Evolutionary conservation across 2,797 vertebrate genomes (phyloP), one percentile per base, ranked within the genome.

Genomic region (Macropus fuliginosus): DNA sequence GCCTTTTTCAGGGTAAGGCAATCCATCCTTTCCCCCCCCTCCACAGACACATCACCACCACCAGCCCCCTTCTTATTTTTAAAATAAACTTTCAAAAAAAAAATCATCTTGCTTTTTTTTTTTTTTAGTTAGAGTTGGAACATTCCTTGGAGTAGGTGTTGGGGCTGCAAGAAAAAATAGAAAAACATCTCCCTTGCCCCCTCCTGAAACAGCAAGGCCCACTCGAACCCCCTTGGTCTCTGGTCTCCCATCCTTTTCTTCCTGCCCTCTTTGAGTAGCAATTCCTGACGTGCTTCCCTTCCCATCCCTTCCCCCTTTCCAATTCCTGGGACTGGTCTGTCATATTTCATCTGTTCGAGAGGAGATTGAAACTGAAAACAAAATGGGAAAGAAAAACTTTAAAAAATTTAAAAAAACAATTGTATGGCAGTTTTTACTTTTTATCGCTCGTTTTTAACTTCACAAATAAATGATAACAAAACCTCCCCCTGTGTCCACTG

Each of bases 401-500:
- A 46, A 87, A 87, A 87, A 87, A 46, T 87, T 87, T 11, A 87
- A 87, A 95, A 96, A 95, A 97, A 95, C 96, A 98, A 97, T 98
- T 98, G 98, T 98, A 98, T 97, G 98, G 98, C 98, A 98, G 98
- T 98, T 99, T 99, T 98, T 98, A 98, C 98, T 99, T 98, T 98
- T 98, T 98, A 98, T 97, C 98, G 98, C 98, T 99, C 97, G 98
- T 99, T 99, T 99, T 99, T 98, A 99, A 98, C 98, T 98, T 98
- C 98, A 98, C 98, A 99, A 98, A 99, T 99, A 98, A 98, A 99
- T 97, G 98, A 98, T 98, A 97, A 98, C 98, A 98, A 98, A 98
- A 98, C 97, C 98, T 98, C 97, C 97, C 98, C 46, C 74, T 81
- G 81, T 97, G 98, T 98, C 96, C 97, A 95, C 97, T 59, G 96